Conservation (phyloP, 2,797 vertebrate species). For the Dryobates pubescens region DNA sequence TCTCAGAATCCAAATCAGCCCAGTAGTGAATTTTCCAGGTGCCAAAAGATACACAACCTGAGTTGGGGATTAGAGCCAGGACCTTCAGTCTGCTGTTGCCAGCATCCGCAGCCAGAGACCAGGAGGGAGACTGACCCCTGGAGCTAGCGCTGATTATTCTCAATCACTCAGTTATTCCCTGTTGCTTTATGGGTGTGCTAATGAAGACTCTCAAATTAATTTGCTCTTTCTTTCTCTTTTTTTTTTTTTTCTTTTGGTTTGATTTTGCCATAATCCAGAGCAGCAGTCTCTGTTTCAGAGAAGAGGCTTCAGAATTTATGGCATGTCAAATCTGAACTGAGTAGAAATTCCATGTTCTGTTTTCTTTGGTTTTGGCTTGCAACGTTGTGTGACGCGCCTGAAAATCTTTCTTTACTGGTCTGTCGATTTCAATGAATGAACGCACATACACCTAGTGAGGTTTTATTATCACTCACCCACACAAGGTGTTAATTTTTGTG, state of each 20-base stretch:
- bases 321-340: background rate
- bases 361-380: conserved; percentile 18
- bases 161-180: background rate
- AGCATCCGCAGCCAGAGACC: background rate
- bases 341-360: background rate
- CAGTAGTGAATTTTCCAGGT: background rate
- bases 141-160: background rate
- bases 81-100: background rate
- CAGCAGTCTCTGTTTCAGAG: background rate
- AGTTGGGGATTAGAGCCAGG: background rate
- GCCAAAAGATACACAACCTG: background rate
- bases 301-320: background rate
- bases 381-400: background rate
- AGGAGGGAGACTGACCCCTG: background rate
- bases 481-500: conserved; percentile 47
- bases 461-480: conserved; percentile 38
- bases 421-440: conserved; percentile 6
- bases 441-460: background rate
- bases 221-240: background rate
- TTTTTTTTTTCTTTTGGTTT: background rate
- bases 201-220: background rate
- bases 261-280: background rate
- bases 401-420: background rate
- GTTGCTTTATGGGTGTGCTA: background rate
- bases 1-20: background rate